Conservation (phyloP, 2,113 vertebrate species). For the Sciurus niger region DNA sequence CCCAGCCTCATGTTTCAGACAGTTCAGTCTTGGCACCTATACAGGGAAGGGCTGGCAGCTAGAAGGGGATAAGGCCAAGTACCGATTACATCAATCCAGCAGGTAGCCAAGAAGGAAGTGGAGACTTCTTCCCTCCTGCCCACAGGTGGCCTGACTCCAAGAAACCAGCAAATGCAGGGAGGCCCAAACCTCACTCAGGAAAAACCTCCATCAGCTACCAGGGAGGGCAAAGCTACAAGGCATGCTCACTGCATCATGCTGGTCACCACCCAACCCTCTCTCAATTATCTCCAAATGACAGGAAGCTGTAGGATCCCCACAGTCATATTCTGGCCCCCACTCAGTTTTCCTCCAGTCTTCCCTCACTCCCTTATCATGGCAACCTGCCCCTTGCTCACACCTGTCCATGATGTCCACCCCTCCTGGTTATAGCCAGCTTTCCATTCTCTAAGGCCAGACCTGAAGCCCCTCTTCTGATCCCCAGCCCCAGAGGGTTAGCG, state of each 20-base stretch:
- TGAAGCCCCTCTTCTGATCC: neutral
- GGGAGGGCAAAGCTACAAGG: neutral
- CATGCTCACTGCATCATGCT: neutral
- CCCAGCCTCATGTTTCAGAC: constrained; percentile 52
- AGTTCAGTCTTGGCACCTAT: neutral
- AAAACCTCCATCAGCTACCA: neutral
- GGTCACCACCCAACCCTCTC: neutral
- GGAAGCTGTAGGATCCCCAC: neutral
- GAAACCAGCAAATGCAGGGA: constrained; percentile 14
- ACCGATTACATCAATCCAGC: constrained; percentile 48
- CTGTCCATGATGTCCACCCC: neutral
- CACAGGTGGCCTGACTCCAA: neutral
- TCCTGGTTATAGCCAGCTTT: neutral
- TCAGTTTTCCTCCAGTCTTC: neutral
- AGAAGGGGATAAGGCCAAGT: constrained; percentile 28
- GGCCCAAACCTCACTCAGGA: neutral
- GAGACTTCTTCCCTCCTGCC: neutral
- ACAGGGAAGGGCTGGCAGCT: constrained; percentile 1
- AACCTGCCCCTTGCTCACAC: neutral
- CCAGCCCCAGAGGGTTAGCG: neutral
- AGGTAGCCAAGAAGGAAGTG: constrained; percentile 73
- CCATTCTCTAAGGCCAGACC: neutral
- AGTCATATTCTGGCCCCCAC: neutral
- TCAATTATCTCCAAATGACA: neutral
- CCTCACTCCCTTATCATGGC: neutral